Percentiles rank a stretch among this genome's conserved stretches.
These are phyloP conservation scores for Acanthococcus lagerstroemiae DNA, from an alignment of 2,888 invertebrate genomes.

Conservation along the genomic window DNA sequence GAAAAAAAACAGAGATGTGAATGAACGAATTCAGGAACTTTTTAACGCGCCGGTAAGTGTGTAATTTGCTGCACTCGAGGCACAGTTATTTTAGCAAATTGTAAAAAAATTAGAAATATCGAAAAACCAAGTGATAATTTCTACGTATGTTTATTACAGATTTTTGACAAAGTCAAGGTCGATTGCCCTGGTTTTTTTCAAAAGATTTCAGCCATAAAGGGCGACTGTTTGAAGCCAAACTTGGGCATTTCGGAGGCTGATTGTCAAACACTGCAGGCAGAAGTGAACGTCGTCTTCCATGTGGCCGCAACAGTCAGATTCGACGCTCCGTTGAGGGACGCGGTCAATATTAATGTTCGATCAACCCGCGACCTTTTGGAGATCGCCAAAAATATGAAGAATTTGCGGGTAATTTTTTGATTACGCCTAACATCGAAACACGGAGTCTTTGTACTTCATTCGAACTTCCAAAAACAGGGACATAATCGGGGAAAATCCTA, in stretches of 20 bases:
- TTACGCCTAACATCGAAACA: too few relatives aligned
- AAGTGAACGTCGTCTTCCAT: slow-evolving; percentile 57
- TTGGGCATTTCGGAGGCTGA: slow-evolving; percentile 53
- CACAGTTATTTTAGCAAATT: neutral
- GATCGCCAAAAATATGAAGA: slow-evolving; percentile 56
- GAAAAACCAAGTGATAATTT: neutral
- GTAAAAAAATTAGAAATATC: neutral
- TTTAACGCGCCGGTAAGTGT: neutral
- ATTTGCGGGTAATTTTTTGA: slow-evolving; percentile 50
- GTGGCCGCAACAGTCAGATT: slow-evolving; percentile 85
- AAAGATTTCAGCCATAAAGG: slow-evolving; percentile 57
- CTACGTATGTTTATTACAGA: slow-evolving; percentile 5
- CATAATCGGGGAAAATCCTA: too few relatives aligned
- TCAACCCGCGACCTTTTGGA: slow-evolving; percentile 63
- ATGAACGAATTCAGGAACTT: neutral
- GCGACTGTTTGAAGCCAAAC: slow-evolving; percentile 56
- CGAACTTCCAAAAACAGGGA: too few relatives aligned
- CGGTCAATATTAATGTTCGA: slow-evolving; percentile 65
- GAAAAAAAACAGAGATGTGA: slow-evolving; percentile 31
- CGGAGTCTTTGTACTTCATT: too few relatives aligned
- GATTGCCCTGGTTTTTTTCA: slow-evolving; percentile 49
- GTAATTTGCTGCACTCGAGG: neutral
- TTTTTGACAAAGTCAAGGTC: slow-evolving; percentile 32
- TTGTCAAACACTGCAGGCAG: slow-evolving; percentile 47
- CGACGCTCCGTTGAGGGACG: slow-evolving; percentile 65